Conservation (phyloP, 2,888 invertebrate genomes). For the Camptogramma bilineatum region DNA sequence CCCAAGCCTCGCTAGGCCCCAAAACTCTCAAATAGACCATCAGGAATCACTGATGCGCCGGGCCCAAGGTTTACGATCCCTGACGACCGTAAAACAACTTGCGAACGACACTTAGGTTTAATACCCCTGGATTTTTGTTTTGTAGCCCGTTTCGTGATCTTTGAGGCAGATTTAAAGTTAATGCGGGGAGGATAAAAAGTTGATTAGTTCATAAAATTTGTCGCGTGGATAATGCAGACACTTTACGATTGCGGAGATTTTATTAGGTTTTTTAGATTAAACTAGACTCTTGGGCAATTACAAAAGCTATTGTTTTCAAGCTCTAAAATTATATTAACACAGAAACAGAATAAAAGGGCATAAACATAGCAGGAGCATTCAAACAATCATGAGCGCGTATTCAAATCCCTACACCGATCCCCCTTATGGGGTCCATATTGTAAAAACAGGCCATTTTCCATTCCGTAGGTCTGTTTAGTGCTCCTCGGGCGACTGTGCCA, state of each 20-base stretch:
- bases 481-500: constrained; percentile 64
- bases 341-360: background rate
- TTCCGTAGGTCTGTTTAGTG: constrained; percentile 59
- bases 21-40: constrained; percentile 83
- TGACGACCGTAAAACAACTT: constrained; percentile 75
- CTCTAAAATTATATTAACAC: background rate
- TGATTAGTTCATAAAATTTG: constrained; percentile 27
- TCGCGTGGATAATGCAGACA: constrained; percentile 4
- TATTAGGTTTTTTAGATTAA: background rate
- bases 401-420: constrained; percentile 26
- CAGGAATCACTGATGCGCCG: constrained; percentile 77
- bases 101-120: constrained; percentile 76
- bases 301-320: too few species aligned
- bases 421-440: constrained; percentile 26
- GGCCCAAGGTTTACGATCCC: constrained; percentile 74
- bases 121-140: constrained; percentile 73
- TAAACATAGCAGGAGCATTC: background rate
- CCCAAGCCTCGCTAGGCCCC: constrained; percentile 44
- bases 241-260: background rate
- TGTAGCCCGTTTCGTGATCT: constrained; percentile 45
- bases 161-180: constrained; percentile 21
- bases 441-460: constrained; percentile 17
- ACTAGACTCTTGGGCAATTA: background rate
- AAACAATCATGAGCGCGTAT: constrained; percentile 23
- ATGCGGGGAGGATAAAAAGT: constrained; percentile 11